Evolutionary conservation across 2,113 vertebrate species (phyloP).

Genomic region (Brachionichthys hirsutus): DNA sequence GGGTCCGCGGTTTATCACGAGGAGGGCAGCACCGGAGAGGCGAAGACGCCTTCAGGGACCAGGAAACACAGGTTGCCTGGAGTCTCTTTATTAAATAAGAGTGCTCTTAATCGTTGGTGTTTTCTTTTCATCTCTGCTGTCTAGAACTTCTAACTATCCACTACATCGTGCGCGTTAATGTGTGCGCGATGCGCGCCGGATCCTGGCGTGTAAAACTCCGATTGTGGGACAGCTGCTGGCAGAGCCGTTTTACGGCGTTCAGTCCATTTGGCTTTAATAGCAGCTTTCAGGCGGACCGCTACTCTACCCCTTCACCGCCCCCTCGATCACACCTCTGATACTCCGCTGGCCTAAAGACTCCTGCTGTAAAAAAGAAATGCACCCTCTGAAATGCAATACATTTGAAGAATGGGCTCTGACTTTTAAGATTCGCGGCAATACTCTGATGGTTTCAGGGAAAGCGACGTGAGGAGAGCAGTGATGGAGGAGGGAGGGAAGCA

Average conservation of each 20-base stretch:
- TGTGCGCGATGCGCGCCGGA: conserved; percentile 38
- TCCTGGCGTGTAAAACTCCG: conserved; percentile 64
- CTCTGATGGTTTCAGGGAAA: conserved; percentile 51
- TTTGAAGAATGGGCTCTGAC: conserved; percentile 73
- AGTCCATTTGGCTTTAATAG: conserved; percentile 80
- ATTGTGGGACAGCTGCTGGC: conserved; percentile 77
- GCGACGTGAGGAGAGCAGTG: conserved; percentile 31
- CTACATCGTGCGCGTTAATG: conserved; percentile 38
- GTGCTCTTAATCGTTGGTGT: conserved; percentile 31
- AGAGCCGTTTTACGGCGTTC: conserved; percentile 74
- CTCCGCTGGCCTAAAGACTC: conserved; percentile 72
- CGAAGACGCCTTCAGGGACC: conserved; percentile 30
- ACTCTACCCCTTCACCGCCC: conserved; percentile 75
- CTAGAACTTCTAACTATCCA: conserved; percentile 49
- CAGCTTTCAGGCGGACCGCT: conserved; percentile 74
- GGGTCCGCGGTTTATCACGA: conserved; percentile 17
- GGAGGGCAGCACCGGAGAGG: no score
- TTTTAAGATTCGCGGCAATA: conserved; percentile 67
- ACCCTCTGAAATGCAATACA: conserved; percentile 74
- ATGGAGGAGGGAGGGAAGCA: conserved; percentile 41
- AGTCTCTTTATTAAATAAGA: conserved; percentile 25
- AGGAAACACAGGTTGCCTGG: conserved; percentile 11
- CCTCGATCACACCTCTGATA: conserved; percentile 81
- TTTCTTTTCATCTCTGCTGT: conserved; percentile 45
- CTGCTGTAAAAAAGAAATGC: conserved; percentile 51